Evolutionary conservation across 2,888 invertebrate species (phyloP), one percentile per base, ranked within the genome.

Genomic region (Lottia gigantea): DNA sequence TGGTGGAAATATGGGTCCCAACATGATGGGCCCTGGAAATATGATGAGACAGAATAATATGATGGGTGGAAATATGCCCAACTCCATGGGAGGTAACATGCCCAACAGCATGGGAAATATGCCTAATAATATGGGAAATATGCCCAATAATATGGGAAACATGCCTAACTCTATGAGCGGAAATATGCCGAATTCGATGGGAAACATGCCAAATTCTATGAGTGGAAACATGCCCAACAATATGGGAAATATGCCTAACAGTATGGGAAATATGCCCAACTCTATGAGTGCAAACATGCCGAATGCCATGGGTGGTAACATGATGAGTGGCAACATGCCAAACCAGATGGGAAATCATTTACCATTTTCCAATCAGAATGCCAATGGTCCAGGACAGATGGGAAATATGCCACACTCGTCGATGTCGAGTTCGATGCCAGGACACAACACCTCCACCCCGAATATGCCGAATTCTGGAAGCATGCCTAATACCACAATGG

Each of bases 361-460:
- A 11, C 40, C 40, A 1, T 40, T 40, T 40, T 40, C 40, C 7
- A 40, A 11, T 11, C 40, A 40, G 40, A 40, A 40, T 40, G 11
- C 40, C 40, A 40, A 40, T 40, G 40, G 40, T 8, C 63, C 74
- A 16, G 67, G 67, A 55, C 19, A n/a, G 11, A 55, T 55, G 23
- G 55, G 55, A 11, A 55, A 55, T 55, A 31, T 70, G 68, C 40
- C 64, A 46, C 46, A 73, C 67, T 62, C 77, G 77, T 75, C 78
- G 74, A 46, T 77, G 74, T 55, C 78, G 55, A 47, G 74, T 65
- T 72, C 74, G 72, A 74, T 75, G 72, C 67, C 68, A 62, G 68
- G 76, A 62, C 70, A 68, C 55, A 73, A 67, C 47, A 68, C 63
- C 63, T 68, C 68, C 45, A 64, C 63, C n/a, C 68, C 67, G 46